Base-by-base conservation (phyloP, 2,113 vertebrate genomes). In the Ia io region DNA sequence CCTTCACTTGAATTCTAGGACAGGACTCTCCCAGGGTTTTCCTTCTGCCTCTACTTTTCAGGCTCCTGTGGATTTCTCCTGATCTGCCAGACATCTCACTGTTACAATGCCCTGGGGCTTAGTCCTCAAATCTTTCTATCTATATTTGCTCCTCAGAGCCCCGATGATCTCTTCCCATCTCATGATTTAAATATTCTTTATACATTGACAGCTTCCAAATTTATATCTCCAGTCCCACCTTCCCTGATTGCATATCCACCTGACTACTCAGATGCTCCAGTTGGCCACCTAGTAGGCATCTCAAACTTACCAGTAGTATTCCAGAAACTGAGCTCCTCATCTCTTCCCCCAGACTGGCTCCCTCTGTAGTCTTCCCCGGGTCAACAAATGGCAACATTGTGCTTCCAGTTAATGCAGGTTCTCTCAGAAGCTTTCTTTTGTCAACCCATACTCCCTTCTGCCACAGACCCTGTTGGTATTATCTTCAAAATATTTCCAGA, bases 151-250 rank as follows among this genome's bases (percentile, higher is more conserved):
- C 37, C 42, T 28, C 9, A 20, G 53, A 93, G 32, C 59, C 23
- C 35, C 5, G 3, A 3, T 73, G 59, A 87, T 71, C 44, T 65
- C 51, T 61, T 76, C 44, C 37, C 56, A 9, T 80, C 80, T 88
- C 44, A n/a, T 53, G 30, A 87, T 80, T 88, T 71, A 90, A 73
- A 69, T 84, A 35, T 47, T 44, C 59, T 25, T 47, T 70, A 10
- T 9, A 73, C 28, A 63, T 59, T 82, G 84, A 44, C 67, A 88
- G 78, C 67, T 84, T 89, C 94, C 51, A 87, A 3, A 40, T 20
- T 37, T 89, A n/a, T 16, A 5, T 82, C 79, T 74, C 63, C 32
- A 77, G 1, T 28, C 53, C 53, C 49, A 20, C 76, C 77, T 47
- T 77, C 28, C 42, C 28, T 80, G 91, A 63, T 59, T 89, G 25